phyloP scores from a whole-genome alignment of 1,140 invertebrate species.

The Hestina assimilis region DNA sequence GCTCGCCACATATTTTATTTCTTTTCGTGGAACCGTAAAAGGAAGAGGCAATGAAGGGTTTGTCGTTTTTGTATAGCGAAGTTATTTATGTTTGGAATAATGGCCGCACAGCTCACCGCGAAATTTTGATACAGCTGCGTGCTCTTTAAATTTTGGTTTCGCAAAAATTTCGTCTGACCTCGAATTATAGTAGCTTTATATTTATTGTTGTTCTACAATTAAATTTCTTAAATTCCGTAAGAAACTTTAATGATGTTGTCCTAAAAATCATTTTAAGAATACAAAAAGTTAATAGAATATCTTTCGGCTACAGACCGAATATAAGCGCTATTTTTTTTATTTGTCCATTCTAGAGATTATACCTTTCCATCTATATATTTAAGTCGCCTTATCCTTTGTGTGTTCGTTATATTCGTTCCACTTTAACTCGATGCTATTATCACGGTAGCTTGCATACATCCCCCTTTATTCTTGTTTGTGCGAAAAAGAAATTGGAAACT shows the following conservation, averaged over 20 bases:
- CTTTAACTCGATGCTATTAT: slow-evolving; percentile 45
- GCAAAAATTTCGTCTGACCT: slow-evolving; percentile 14
- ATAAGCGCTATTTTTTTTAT: neutral
- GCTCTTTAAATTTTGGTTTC: slow-evolving; percentile 40
- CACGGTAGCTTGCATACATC: slow-evolving; percentile 52
- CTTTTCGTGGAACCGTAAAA: slow-evolving; percentile 75
- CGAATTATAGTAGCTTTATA: slow-evolving; percentile 5
- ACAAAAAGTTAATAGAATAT: too few relatives aligned
- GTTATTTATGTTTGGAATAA: slow-evolving; percentile 74
- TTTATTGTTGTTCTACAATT: neutral
- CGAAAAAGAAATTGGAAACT: slow-evolving; percentile 64
- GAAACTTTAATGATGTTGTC: too few relatives aligned
- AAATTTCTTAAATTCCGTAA: too few relatives aligned
- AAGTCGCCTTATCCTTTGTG: slow-evolving; percentile 38
- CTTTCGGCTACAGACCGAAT: neutral
- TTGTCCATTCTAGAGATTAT: slow-evolving; percentile 3
- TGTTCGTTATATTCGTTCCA: slow-evolving; percentile 24
- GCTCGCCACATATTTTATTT: slow-evolving; percentile 72
- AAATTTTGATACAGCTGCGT: slow-evolving; percentile 57
- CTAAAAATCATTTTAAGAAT: too few relatives aligned
- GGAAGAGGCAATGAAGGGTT: slow-evolving; percentile 76
- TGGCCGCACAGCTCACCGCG: slow-evolving; percentile 49
- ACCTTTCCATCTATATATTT: slow-evolving; percentile 27
- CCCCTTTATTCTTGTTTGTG: slow-evolving; percentile 61
- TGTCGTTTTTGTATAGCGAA: slow-evolving; percentile 66